phyloP scores from a whole-genome alignment of 2,113 vertebrate species.

The Halichoeres trimaculatus region DNA sequence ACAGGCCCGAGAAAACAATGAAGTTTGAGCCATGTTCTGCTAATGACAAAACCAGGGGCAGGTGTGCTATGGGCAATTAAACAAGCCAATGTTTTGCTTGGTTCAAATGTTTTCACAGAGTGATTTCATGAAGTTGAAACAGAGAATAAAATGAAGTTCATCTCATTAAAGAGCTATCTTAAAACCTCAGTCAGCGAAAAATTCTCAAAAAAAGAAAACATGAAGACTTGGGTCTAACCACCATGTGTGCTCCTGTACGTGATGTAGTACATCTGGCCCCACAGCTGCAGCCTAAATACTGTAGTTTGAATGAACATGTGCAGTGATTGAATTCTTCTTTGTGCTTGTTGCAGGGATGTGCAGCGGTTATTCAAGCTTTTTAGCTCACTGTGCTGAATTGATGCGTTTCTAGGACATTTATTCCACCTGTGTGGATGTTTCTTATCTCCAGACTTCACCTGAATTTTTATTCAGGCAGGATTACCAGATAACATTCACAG shows the following conservation, averaged over 20 bases:
- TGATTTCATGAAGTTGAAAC: background rate
- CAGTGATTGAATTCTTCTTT: background rate
- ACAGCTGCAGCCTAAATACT: background rate
- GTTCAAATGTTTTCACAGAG: conserved; percentile 48
- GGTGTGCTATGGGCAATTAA: background rate
- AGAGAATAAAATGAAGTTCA: conserved; percentile 9
- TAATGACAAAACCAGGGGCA: too few relatives aligned
- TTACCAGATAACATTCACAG: background rate
- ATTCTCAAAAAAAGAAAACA: background rate
- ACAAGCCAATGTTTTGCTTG: conserved; percentile 16
- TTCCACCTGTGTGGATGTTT: background rate
- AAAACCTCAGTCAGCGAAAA: background rate
- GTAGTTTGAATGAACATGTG: background rate
- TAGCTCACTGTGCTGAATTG: background rate
- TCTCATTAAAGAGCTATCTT: background rate
- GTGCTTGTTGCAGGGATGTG: background rate
- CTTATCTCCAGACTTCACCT: background rate
- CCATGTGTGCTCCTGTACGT: background rate
- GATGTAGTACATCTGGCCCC: background rate
- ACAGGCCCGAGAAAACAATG: background rate
- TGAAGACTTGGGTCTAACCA: background rate
- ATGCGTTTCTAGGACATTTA: background rate
- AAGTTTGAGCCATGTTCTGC: background rate
- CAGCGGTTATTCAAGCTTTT: background rate
- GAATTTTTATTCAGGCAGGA: background rate